Evolutionary conservation across 2,797 vertebrate genomes (phyloP), one percentile per base, ranked within the genome.

Genomic region (Tangara arthus): DNA sequence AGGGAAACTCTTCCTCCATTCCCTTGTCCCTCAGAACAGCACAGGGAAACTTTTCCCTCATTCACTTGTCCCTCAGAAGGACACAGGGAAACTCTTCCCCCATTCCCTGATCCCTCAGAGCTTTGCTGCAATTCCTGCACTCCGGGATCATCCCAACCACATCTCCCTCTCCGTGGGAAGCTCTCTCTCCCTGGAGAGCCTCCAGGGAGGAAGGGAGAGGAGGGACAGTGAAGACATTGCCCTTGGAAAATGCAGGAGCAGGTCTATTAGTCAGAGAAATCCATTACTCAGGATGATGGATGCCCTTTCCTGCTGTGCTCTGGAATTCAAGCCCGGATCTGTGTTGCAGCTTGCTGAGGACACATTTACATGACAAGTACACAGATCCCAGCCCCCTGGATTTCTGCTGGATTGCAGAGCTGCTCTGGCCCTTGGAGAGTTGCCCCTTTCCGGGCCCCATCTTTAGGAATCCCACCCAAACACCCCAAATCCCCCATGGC

Each of bases 361-460:
- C 66, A 13, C 94, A 93, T 96, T 93, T 93, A 89, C 97, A 93
- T 56, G 94, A 77, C 90, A 76, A 88, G 78, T 30, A 23, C 84
- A 64, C 53, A 83, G 95, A 81, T 83, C 4, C 47, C 39, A 1
- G 0, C 53, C 32, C 53, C 71, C 4, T 2, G 32, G 6, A 12
- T 30, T 68, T 6, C 72, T 60, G 21, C 23, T 8, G 39, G 71
- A 5, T 19, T 5, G 17, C 22, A 8, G 68, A 21, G 23, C 32
- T 4, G 12, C 44, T 78, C 50, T 8, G 64, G 27, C 34, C 6
- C 0, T 2, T 7, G 77, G 34, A 53, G 50, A 55, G 15, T 23
- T 6, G 46, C 20, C n/a, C 70, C 28, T 32, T 71, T 46, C 15
- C 13, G 30, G 65, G 12, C 6, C 19, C 19, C 2, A 4, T 2